Evolutionary conservation across 2,113 vertebrate species (phyloP), one percentile per base, ranked within the genome.

Genomic region (Heterocephalus glaber): DNA sequence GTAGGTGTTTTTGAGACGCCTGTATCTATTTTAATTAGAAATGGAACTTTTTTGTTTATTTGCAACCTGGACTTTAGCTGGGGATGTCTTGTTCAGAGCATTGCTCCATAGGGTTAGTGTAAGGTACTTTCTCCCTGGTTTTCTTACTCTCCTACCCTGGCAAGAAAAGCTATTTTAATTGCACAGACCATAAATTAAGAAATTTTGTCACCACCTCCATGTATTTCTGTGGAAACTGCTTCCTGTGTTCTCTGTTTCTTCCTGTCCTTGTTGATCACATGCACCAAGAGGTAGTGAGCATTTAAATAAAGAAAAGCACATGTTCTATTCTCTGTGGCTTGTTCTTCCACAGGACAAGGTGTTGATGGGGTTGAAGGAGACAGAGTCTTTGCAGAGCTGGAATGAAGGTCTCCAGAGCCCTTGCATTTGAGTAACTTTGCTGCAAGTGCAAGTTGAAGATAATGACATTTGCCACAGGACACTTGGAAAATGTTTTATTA

Each of bases 371-470:
- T 52, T 2, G 5, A 2, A 14, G 7, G 4, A 4, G 11, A 9
- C 7, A 3, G 12, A 1, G n/a, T 2, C 0, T 0, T 10, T 2
- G 19, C 5, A 38, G 14, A 0, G 24, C 14, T 65, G 76, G 38
- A 66, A 17, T 11, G 52, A 68, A 38, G 35, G 8, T 8, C 10
- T 30, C 44, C 33, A 47, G 68, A 72, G 41, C 52, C 5, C 0
- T 26, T 24, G 80, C 35, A 52, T 52, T 85, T 24, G 13, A 12
- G 2, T 7, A 35, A 52, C 22, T 44, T 70, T 49, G 24, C 56
- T 92, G 44, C 68, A 74, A 60, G 26, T 26, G 10, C 47, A 90
- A 14, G 72, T 16, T 20, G n/a, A 63, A 49, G 35, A 24, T 28
- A 12, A 13, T 19, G 61, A 20, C 33, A 44, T 54, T 47, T 44